phyloP scores from a whole-genome alignment of 2,797 vertebrate genomes.

The Sebastes diaconus region DNA sequence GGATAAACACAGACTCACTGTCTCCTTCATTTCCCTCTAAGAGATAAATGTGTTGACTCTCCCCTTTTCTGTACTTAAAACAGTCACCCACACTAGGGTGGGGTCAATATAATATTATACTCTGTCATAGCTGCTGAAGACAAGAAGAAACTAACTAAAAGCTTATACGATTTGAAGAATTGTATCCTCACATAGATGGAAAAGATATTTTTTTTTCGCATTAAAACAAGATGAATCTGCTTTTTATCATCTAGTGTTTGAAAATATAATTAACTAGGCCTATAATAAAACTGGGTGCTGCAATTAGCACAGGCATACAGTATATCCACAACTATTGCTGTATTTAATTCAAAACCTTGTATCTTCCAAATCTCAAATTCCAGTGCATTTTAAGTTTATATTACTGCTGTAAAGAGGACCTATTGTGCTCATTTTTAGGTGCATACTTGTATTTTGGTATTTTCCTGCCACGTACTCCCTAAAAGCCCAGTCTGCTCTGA shows the following conservation, averaged over 20 bases:
- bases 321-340: background rate
- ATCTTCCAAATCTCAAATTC: background rate
- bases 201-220: background rate
- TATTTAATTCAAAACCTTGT: background rate
- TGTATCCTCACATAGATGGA: background rate
- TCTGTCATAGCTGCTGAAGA: background rate
- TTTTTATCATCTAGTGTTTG: background rate
- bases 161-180: background rate
- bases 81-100: constrained; percentile 20
- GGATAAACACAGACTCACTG: constrained; percentile 69
- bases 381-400: background rate
- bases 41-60: constrained; percentile 66
- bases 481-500: too few relatives aligned
- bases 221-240: background rate
- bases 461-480: too few relatives aligned
- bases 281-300: background rate
- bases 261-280: background rate
- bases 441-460: too few relatives aligned
- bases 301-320: background rate
- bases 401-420: background rate
- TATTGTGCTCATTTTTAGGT: too few relatives aligned
- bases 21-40: constrained; percentile 68
- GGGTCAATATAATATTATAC: background rate
- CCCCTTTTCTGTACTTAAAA: constrained; percentile 58
- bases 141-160: background rate